Percentiles rank a stretch among this genome's conserved stretches.
phyloP scores from a whole-genome alignment of 2,797 vertebrate genomes.

The Lacerta agilis region DNA sequence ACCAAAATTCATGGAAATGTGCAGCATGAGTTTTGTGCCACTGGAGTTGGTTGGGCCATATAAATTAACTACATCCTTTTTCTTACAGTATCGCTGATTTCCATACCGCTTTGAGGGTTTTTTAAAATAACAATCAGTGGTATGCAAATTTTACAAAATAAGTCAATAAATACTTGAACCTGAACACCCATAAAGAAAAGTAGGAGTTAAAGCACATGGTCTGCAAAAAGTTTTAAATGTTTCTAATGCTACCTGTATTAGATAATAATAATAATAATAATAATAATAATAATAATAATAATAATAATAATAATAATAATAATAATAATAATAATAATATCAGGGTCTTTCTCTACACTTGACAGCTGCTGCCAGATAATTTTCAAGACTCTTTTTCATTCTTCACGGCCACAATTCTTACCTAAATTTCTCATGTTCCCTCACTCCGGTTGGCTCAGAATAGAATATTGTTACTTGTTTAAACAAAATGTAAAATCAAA shows the following conservation, averaged over 20 bases:
- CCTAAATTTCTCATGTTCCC: background rate
- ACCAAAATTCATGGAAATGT: background rate
- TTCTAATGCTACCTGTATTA: background rate
- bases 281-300: too few species aligned
- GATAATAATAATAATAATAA: too few species aligned
- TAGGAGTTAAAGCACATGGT: background rate
- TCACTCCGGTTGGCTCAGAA: background rate
- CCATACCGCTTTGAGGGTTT: background rate
- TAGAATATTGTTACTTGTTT: background rate
- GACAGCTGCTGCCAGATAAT: background rate
- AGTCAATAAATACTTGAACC: too few species aligned
- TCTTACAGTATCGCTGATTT: slow-evolving; percentile 9
- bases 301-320: too few species aligned
- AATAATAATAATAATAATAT: too few species aligned
- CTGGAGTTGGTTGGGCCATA: background rate
- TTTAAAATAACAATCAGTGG: too few species aligned
- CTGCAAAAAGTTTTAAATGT: background rate
- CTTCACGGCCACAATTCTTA: background rate
- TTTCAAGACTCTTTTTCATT: background rate
- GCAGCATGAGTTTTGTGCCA: background rate
- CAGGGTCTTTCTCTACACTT: background rate
- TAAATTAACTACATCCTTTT: slow-evolving; percentile 6
- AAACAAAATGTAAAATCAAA: too few species aligned
- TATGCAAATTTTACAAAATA: too few species aligned
- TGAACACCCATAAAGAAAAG: background rate